These are phyloP conservation scores for Ellobium chinense DNA, from an alignment of 2,888 invertebrate genomes.

Conservation along the genomic window DNA sequence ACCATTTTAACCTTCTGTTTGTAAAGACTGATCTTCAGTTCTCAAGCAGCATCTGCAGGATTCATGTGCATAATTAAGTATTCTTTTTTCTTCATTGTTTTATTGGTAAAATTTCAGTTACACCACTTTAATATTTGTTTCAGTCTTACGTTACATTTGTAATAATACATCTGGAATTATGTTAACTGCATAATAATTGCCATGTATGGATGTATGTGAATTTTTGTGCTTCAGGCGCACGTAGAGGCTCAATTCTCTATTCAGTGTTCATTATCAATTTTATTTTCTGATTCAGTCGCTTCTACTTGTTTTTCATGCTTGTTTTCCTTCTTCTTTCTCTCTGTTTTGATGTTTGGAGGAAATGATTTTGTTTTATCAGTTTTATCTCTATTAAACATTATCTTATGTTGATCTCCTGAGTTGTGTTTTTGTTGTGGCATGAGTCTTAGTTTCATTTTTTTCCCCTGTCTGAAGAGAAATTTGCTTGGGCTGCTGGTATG, in stretches of 20 bases:
- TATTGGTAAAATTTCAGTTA: slow-evolving; percentile 28
- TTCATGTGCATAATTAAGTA: slow-evolving; percentile 31
- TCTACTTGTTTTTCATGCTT: slow-evolving; percentile 43
- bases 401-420: slow-evolving; percentile 42
- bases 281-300: slow-evolving; percentile 48
- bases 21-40: slow-evolving; percentile 27
- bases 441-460: slow-evolving; percentile 1
- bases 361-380: slow-evolving; percentile 30
- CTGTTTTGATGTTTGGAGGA: background rate
- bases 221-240: slow-evolving; percentile 45
- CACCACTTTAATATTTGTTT: slow-evolving; percentile 16
- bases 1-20: background rate
- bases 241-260: slow-evolving; percentile 41
- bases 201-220: slow-evolving; percentile 45
- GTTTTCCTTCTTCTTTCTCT: slow-evolving; percentile 5
- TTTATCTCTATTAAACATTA: slow-evolving; percentile 29
- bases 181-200: slow-evolving; percentile 41
- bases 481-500: background rate
- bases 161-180: background rate
- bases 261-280: slow-evolving; percentile 53
- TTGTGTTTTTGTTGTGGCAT: slow-evolving; percentile 42
- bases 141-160: slow-evolving; percentile 1
- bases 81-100: slow-evolving; percentile 43
- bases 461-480: background rate
- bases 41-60: slow-evolving; percentile 41